Base-by-base conservation (phyloP, 2,113 vertebrate genomes). In the Pelecanus crispus region DNA sequence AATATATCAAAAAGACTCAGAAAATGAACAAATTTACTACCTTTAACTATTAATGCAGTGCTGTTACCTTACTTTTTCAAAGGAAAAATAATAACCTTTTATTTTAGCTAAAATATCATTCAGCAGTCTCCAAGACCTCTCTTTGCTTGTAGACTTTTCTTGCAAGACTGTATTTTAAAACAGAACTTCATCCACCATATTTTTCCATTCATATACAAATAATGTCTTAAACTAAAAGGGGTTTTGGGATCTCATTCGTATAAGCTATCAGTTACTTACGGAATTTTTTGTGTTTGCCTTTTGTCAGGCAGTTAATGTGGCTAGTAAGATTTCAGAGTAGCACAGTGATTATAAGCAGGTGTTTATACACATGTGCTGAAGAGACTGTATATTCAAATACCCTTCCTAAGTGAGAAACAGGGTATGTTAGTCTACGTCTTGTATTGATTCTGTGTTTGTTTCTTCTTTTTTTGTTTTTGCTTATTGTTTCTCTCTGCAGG, bases 401-500 rank as follows among this genome's bases (percentile, higher is more conserved):
- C 4, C 17, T 63, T 52, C 26, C 20, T 50, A 79, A 72, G 18
- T 12, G 44, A 79, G 47, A 78, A 90, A 71, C 8, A 12, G 13
- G 6, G 20, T 15, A 13, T 71, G 32, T 25, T 44, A 45, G 4
- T 59, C 29, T 61, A 29, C 28, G 52, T 65, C n/a, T 28, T 68
- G 4, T 55, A 42, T 7, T 94, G 71, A 96, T 77, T 45, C 18
- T 47, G 8, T 49, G 12, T 13, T 34, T n/a, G 3, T 49, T 52
- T 49, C 24, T 73, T 16, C 3, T 47, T 38, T 42, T 42, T 21
- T 86, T 62, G 59, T 45, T 78, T 92, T 53, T 89, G 49, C 75
- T 62, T 71, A 38, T 58, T 85, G 34, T 94, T 90, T 95, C 59
- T 92, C 65, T 88, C 81, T 88, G 49, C 81, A 97, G 98, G 90